phyloP scores from a whole-genome alignment of 2,888 invertebrate species.

The Pocota personata region DNA sequence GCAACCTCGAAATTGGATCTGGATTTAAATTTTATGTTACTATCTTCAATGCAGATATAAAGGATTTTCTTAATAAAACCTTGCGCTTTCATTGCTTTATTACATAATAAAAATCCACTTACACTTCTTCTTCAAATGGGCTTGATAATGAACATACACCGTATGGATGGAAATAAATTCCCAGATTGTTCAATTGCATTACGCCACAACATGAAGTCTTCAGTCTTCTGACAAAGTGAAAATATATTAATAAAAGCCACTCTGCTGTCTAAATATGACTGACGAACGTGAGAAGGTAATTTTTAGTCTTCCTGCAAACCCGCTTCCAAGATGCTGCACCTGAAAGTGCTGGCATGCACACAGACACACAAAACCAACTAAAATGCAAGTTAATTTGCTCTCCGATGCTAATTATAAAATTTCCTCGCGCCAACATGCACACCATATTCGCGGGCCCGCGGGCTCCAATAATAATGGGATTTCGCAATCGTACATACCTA shows the following conservation, averaged over 20 bases:
- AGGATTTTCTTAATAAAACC: background rate
- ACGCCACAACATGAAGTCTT: background rate
- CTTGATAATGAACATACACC: background rate
- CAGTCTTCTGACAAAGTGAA: background rate
- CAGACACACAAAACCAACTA: background rate
- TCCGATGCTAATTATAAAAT: constrained; percentile 39
- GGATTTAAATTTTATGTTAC: too few relatives aligned
- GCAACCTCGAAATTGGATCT: too few relatives aligned
- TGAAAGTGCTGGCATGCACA: background rate
- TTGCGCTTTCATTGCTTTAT: background rate
- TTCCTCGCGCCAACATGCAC: constrained; percentile 28
- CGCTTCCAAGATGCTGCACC: background rate
- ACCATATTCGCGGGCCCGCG: background rate
- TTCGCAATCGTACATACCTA: constrained; percentile 53
- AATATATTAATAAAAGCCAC: constrained; percentile 17
- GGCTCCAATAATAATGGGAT: constrained; percentile 37
- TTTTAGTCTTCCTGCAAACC: background rate
- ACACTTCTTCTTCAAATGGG: too few relatives aligned
- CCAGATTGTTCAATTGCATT: constrained; percentile 1
- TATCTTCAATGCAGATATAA: too few relatives aligned
- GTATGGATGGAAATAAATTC: background rate
- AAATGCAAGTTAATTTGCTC: constrained; percentile 41
- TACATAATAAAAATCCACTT: background rate
- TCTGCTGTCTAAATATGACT: constrained; percentile 25
- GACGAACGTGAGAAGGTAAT: constrained; percentile 43